Base-by-base conservation (phyloP, 2,797 vertebrate species). In the Cuniculus paca region DNA sequence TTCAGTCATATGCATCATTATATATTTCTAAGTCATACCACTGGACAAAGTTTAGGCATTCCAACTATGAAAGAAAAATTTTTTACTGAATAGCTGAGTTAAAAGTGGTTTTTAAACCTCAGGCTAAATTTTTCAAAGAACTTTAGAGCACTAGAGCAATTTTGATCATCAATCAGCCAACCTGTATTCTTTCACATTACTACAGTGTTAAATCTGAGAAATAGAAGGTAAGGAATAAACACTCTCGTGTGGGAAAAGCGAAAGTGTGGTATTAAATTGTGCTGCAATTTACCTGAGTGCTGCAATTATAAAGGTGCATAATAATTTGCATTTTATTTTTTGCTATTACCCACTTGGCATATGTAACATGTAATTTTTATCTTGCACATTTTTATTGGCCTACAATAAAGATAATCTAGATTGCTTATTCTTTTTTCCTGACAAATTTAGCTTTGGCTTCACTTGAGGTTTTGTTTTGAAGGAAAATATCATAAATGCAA, bases 281-380 rank as follows among this genome's bases (percentile, higher is more conserved):
- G 50, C 56, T 90, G 63, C 78, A 88, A 92, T 97, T 95, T 97
- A 79, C 68, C 83, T 77, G 75, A 24, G 26, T 90, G 91, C 20
- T 87, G 2, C 83, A 85, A 92, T 94, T 95, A 88, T 88, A 92
- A 93, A 97, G 54, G 58, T 90, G 77, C 26, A 88, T 85, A 85
- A 94, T 93, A 68, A 86, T 96, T 95, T 94, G 72, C 65, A 91
- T 93, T 95, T 91, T 97, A 88, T 52, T 93, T 94, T 96, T 89
- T 94, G 83, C 89, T 90, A 8, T 91, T 65, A 81, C 83, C n/a
- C 52, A 79, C 31, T 87, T 96, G 83, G 36, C 65, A 74, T 87
- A 94, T 10, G 34, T 82, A 95, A 85, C 19, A 34, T 70, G 10
- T 75, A 65, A 90, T 96, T 97, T 65, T 95, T 74, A 82, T 88